Evolutionary conservation across 2,797 vertebrate species (phyloP).

Genomic region (Alca torda): DNA sequence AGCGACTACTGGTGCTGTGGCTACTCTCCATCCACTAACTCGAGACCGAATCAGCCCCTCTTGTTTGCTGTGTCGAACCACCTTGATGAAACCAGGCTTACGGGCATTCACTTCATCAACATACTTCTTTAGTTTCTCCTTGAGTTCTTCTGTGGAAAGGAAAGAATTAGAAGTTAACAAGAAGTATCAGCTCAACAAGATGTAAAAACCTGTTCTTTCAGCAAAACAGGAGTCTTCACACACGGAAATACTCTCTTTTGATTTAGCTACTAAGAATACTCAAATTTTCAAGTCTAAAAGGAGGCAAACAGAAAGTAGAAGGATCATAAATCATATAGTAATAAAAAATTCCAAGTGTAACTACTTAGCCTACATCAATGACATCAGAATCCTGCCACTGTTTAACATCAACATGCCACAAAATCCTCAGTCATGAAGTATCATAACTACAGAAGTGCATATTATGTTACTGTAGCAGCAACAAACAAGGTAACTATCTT

Average conservation of each 20-base stretch:
- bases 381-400: neutral
- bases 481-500: neutral
- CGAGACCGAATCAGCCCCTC: constrained; percentile 96
- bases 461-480: neutral
- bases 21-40: constrained; percentile 93
- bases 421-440: neutral
- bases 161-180: neutral
- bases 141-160: constrained; percentile 86
- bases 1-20: constrained; percentile 92
- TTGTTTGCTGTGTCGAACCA: constrained; percentile 90
- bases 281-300: neutral
- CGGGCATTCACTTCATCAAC: constrained; percentile 87
- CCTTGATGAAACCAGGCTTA: constrained; percentile 91
- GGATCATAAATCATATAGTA: neutral
- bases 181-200: neutral
- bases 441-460: neutral
- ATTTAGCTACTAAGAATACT: neutral
- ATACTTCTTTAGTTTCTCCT: constrained; percentile 89
- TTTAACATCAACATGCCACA: neutral
- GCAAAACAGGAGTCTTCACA: neutral
- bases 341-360: neutral
- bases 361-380: neutral
- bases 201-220: neutral
- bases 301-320: neutral
- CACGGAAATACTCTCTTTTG: neutral